phyloP scores from a whole-genome alignment of 2,113 vertebrate genomes.

The Amazona guildingii region DNA sequence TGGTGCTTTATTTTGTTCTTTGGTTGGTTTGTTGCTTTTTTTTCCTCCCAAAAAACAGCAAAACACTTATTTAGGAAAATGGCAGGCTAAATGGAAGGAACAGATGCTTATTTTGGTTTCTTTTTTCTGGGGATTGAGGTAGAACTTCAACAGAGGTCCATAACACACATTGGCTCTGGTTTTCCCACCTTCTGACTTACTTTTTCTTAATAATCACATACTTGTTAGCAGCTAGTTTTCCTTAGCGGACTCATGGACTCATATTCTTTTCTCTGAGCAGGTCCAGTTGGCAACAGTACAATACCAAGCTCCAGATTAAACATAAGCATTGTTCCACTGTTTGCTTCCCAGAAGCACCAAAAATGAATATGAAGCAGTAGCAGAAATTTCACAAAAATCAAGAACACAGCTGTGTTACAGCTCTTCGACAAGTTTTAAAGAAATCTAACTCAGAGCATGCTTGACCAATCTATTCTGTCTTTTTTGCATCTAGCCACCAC shows the following conservation, averaged over 20 bases:
- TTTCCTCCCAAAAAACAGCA: not conserved
- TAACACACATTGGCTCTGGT: not conserved
- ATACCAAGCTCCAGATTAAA: not conserved
- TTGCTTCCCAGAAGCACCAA: not conserved
- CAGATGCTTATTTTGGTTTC: not conserved
- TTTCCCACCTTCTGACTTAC: not conserved
- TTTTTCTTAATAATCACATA: not conserved
- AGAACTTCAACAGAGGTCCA: not conserved
- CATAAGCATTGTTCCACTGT: not conserved
- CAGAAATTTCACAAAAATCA: not conserved
- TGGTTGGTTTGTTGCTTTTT: not conserved
- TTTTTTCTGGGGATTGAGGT: not conserved
- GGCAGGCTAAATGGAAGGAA: not conserved
- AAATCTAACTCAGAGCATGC: not conserved
- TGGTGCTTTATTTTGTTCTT: not conserved
- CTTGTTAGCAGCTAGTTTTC: not conserved
- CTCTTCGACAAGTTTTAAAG: not conserved
- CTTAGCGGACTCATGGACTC: not conserved
- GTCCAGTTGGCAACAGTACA: not conserved
- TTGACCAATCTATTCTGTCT: not conserved
- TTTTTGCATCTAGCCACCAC: not conserved
- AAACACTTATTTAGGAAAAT: not conserved
- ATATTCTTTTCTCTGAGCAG: not conserved
- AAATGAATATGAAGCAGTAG: not conserved
- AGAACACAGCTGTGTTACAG: not conserved